Conservation (phyloP, 2,113 vertebrate genomes). For the Neopipo cinnamomea region DNA sequence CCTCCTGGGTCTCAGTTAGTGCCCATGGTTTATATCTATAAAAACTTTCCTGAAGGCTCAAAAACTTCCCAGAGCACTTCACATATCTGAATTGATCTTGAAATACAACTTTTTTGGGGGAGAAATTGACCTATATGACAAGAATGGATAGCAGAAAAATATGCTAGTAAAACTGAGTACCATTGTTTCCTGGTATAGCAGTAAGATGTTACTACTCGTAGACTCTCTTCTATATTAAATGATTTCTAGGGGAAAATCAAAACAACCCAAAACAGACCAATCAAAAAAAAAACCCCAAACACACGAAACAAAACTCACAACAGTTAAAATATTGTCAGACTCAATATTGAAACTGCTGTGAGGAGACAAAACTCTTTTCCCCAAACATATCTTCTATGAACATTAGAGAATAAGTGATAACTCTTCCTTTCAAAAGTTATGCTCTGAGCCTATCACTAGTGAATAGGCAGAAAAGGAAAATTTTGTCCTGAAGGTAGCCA, state of each 20-base stretch:
- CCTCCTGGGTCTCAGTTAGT: neutral
- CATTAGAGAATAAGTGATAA: neutral
- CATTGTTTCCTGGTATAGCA: neutral
- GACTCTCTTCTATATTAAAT: neutral
- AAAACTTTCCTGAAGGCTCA: neutral
- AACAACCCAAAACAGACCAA: neutral
- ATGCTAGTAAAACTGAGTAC: neutral
- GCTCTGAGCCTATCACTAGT: neutral
- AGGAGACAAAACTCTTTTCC: neutral
- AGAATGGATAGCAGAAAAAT: neutral
- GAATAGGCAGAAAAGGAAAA: neutral
- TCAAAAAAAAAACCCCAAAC: neutral
- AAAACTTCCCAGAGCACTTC: neutral
- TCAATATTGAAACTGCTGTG: neutral
- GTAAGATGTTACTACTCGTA: neutral
- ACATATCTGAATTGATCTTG: neutral
- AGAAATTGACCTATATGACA: neutral
- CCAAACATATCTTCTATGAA: neutral
- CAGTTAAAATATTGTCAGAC: neutral
- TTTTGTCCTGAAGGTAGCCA: neutral
- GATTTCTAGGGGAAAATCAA: neutral
- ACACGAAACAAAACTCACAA: neutral
- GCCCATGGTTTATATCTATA: neutral
- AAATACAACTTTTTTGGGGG: neutral
- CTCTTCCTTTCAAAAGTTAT: neutral